A percentile compares a stretch with the other conserved stretches of the same genome.
phyloP scores from a whole-genome alignment of 2,888 invertebrate genomes.

The Phalangium opilio region DNA sequence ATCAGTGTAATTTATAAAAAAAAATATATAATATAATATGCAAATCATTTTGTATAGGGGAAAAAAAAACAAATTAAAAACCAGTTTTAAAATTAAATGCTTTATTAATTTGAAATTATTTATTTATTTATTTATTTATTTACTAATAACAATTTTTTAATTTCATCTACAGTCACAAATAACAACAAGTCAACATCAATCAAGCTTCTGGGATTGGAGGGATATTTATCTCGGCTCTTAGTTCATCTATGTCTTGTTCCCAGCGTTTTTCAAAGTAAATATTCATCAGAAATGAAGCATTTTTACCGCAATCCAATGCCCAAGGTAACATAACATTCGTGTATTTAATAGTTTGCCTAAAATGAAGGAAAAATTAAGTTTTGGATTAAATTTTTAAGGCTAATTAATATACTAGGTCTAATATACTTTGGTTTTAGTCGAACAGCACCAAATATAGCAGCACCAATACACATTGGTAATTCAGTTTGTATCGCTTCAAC shows the following conservation, averaged over 20 bases:
- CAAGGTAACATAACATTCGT: constrained; percentile 62
- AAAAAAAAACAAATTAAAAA: too few relatives aligned
- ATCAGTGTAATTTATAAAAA: too few relatives aligned
- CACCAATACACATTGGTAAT: constrained; percentile 89
- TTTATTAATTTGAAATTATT: too few relatives aligned
- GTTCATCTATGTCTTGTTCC: constrained; percentile 66
- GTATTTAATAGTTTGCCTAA: constrained; percentile 60
- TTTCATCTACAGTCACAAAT: too few relatives aligned
- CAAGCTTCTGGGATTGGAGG: too few relatives aligned
- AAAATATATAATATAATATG: too few relatives aligned
- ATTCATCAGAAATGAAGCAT: constrained; percentile 63
- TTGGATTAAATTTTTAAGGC: neutral
- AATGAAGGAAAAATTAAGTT: constrained; percentile 20
- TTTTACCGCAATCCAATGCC: constrained; percentile 61
- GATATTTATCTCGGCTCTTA: constrained; percentile 67
- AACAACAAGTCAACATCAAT: too few relatives aligned
- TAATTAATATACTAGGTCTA: neutral
- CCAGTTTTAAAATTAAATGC: too few relatives aligned
- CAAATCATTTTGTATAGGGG: too few relatives aligned
- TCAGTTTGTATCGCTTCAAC: constrained; percentile 89
- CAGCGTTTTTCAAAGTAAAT: constrained; percentile 86
- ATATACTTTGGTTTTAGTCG: constrained; percentile 63
- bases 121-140: too few relatives aligned
- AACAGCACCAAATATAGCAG: constrained; percentile 79
- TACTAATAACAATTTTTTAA: too few relatives aligned